phyloP scores from a whole-genome alignment of 2,888 invertebrate species.

The Eurois occulta region DNA sequence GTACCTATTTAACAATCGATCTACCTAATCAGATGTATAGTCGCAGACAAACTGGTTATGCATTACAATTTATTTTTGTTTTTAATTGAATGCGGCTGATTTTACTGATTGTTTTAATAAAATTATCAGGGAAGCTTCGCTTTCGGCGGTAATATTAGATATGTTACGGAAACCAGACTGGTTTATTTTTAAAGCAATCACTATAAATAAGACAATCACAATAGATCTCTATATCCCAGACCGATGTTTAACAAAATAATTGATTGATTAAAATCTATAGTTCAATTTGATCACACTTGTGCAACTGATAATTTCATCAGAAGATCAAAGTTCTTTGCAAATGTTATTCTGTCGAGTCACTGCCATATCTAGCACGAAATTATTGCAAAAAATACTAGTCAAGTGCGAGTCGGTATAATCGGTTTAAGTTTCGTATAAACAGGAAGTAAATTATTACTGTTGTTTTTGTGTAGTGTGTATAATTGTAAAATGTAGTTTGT shows the following conservation, averaged over 20 bases:
- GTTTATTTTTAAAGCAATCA: not conserved
- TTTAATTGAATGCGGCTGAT: not conserved
- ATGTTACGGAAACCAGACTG: not conserved
- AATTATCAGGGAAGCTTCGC: not conserved
- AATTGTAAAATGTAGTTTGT: conserved; percentile 28
- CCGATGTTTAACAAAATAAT: too few species aligned
- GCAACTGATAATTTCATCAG: conserved; percentile 30
- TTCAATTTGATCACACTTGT: conserved; percentile 11
- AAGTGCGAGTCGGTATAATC: conserved; percentile 35
- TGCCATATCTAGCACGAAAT: conserved; percentile 15
- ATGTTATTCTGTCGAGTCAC: conserved; percentile 25
- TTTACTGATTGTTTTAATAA: not conserved
- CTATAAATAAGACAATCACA: not conserved
- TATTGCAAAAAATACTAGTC: conserved; percentile 34
- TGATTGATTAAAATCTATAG: not conserved
- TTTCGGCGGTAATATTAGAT: not conserved
- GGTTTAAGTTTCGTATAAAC: conserved; percentile 22
- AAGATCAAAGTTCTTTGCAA: conserved; percentile 8
- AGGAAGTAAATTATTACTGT: conserved; percentile 42
- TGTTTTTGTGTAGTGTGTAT: conserved; percentile 26
- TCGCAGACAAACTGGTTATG: not conserved
- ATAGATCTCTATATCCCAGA: not conserved
- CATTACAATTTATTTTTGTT: not conserved
- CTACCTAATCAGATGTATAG: not conserved
- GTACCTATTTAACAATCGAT: conserved; percentile 4